These are phyloP conservation scores for Hydropsyche betteni DNA, from an alignment of 2,888 invertebrate species.

Conservation along the genomic window DNA sequence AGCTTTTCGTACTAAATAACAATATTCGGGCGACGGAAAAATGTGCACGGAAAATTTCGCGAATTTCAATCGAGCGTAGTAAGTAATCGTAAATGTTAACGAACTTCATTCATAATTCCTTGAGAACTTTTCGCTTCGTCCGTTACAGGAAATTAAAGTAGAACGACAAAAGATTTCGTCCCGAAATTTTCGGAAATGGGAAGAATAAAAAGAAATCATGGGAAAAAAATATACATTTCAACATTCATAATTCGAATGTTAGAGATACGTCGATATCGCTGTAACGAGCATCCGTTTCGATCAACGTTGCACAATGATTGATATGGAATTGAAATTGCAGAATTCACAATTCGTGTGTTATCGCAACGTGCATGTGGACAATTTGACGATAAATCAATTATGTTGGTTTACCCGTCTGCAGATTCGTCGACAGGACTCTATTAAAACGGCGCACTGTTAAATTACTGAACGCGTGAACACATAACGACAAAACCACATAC, in stretches of 20 bases:
- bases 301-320: background rate
- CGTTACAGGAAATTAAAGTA: too few relatives aligned
- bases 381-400: constrained; percentile 12
- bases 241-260: too few relatives aligned
- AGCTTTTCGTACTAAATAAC: background rate
- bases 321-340: background rate
- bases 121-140: background rate
- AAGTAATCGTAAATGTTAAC: background rate
- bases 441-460: background rate
- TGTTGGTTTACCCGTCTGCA: background rate
- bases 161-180: too few relatives aligned
- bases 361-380: background rate
- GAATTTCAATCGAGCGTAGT: background rate
- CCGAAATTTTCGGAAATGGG: too few relatives aligned
- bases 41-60: background rate
- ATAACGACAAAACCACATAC: too few relatives aligned
- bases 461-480: background rate
- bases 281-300: too few relatives aligned
- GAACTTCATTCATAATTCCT: constrained; percentile 5
- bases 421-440: background rate
- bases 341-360: too few relatives aligned
- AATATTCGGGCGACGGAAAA: too few relatives aligned
- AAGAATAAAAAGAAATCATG: too few relatives aligned
- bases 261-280: too few relatives aligned
- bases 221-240: too few relatives aligned